Percentiles rank a stretch among this genome's conserved stretches.
Conservation (phyloP, 2,797 vertebrate species). For the Phoeniculus purpureus region DNA sequence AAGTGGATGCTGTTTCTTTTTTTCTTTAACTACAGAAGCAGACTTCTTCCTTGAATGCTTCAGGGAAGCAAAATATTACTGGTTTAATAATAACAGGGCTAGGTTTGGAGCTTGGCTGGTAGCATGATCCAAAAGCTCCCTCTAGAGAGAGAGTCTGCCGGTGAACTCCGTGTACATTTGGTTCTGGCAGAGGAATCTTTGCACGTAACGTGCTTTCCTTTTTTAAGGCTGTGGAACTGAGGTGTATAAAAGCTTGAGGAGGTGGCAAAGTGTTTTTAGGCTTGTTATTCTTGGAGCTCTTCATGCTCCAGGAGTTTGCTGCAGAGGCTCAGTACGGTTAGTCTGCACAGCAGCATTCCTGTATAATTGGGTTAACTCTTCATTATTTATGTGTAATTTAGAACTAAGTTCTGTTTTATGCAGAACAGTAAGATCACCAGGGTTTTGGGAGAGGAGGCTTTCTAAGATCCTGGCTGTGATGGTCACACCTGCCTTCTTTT, state of each 20-base stretch:
- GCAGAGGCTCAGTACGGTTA: rapidly evolving
- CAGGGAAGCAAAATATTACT: background rate
- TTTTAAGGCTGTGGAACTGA: background rate
- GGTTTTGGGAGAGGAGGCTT: background rate
- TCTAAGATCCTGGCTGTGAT: background rate
- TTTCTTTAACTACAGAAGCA: background rate
- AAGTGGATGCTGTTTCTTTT: background rate
- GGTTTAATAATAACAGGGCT: too few relatives aligned
- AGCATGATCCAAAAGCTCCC: background rate
- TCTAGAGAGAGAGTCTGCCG: slow-evolving; percentile 7
- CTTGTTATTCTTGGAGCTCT: background rate
- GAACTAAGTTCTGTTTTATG: background rate
- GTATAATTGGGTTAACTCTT: background rate
- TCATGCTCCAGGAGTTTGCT: background rate
- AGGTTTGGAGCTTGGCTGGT: background rate
- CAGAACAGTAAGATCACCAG: background rate
- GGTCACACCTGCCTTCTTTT: background rate
- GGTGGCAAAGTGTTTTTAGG: background rate
- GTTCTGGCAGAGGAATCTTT: background rate
- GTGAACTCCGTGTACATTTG: background rate
- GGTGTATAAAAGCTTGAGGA: background rate
- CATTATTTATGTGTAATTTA: background rate
- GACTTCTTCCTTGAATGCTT: background rate
- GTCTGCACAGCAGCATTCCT: background rate
- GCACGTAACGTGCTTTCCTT: background rate